A percentile compares a stretch with the other conserved stretches of the same genome.
These are phyloP conservation scores for Melanostigma gelatinosum DNA, from an alignment of 2,113 vertebrate genomes.

Conservation along the genomic window DNA sequence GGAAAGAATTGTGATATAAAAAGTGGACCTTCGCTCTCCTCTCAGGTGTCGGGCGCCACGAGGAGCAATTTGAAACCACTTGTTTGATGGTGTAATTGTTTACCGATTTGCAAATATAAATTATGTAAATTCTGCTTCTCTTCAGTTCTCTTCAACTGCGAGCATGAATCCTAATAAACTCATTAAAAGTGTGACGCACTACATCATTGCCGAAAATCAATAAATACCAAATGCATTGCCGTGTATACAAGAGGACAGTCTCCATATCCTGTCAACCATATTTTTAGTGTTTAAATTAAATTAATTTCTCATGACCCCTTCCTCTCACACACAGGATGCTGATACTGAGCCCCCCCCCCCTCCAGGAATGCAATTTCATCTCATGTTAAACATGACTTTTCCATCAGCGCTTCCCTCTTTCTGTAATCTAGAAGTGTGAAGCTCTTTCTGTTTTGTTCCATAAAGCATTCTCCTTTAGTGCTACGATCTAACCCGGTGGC, in stretches of 20 bases:
- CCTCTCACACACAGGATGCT: neutral
- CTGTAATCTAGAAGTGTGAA: neutral
- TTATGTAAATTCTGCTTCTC: neutral
- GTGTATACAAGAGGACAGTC: neutral
- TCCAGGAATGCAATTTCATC: neutral
- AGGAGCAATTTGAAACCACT: neutral
- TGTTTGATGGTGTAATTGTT: neutral
- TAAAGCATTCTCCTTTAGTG: neutral
- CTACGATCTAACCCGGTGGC: neutral
- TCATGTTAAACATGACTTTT: neutral
- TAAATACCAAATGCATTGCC: neutral
- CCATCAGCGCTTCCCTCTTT: slow-evolving; percentile 17
- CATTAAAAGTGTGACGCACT: neutral
- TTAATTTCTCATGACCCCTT: neutral
- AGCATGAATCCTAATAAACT: neutral
- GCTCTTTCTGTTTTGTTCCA: neutral
- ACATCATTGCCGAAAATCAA: neutral
- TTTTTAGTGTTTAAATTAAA: neutral
- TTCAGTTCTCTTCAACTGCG: neutral
- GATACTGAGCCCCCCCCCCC: neutral
- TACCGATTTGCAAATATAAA: neutral
- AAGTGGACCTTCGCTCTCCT: neutral
- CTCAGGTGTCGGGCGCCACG: neutral
- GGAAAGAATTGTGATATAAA: slow-evolving; percentile 1
- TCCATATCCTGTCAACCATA: neutral